Conservation (phyloP, 2,797 vertebrate species). For the Tamandua tetradactyla region DNA sequence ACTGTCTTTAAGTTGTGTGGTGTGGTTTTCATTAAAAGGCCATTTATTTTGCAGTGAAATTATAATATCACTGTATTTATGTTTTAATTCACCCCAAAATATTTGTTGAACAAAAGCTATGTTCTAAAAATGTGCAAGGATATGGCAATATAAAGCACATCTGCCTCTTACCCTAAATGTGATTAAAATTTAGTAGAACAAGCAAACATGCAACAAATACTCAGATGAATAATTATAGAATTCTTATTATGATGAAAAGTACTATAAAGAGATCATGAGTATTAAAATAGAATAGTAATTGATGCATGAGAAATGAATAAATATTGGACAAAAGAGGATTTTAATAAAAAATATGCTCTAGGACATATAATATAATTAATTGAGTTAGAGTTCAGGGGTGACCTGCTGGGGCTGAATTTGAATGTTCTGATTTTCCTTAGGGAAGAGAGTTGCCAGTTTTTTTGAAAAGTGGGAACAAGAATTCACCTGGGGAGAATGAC, state of each 20-base stretch:
- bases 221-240: background rate
- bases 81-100: slow-evolving; percentile 61
- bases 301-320: background rate
- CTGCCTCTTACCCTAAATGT: background rate
- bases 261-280: background rate
- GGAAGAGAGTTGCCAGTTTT: background rate
- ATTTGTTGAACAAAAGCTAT: slow-evolving; percentile 51
- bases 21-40: slow-evolving; percentile 73
- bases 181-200: background rate
- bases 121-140: slow-evolving; percentile 19
- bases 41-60: slow-evolving; percentile 66
- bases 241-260: background rate
- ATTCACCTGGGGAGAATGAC: background rate
- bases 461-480: background rate
- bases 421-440: background rate
- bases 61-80: slow-evolving; percentile 55
- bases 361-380: background rate
- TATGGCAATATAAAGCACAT: background rate
- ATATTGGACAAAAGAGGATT: background rate
- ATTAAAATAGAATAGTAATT: background rate
- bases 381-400: background rate
- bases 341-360: background rate
- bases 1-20: slow-evolving; percentile 53
- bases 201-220: background rate
- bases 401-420: fast-evolving